Evolutionary conservation across 1,140 invertebrate species (phyloP).

Genomic region (Hyphantria cunea): DNA sequence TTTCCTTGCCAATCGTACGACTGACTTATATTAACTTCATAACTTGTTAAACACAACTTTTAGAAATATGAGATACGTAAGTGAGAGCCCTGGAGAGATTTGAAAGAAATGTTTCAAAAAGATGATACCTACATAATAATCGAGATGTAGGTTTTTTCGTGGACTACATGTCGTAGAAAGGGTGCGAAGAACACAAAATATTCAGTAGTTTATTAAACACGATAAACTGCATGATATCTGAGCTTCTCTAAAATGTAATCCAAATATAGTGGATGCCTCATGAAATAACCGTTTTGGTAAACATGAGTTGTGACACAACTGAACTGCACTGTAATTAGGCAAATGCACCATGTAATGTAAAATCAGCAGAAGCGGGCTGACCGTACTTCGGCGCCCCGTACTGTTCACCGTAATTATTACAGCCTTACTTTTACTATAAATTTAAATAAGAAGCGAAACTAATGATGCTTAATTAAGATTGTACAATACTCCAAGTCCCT

Average conservation of each 20-base stretch:
- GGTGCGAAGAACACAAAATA: too few relatives aligned
- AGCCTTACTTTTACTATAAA: slow-evolving; percentile 80
- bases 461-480: slow-evolving; percentile 50
- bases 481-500: slow-evolving; percentile 42
- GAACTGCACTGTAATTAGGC: slow-evolving; percentile 75
- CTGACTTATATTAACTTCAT: slow-evolving; percentile 68
- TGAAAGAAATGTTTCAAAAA: slow-evolving; percentile 35
- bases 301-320: slow-evolving; percentile 71
- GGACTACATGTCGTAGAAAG: slow-evolving; percentile 36
- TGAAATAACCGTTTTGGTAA: slow-evolving; percentile 69
- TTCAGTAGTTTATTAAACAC: too few relatives aligned
- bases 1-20: slow-evolving; percentile 51
- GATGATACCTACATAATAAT: slow-evolving; percentile 28
- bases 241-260: slow-evolving; percentile 49
- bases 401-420: slow-evolving; percentile 77
- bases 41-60: slow-evolving; percentile 71
- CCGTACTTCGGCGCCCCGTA: slow-evolving; percentile 47
- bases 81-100: slow-evolving; percentile 44
- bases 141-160: slow-evolving; percentile 29
- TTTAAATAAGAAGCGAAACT: slow-evolving; percentile 81
- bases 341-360: slow-evolving; percentile 76
- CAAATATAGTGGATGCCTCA: slow-evolving; percentile 48
- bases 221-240: too few relatives aligned
- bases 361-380: slow-evolving; percentile 45
- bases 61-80: slow-evolving; percentile 62